Evolutionary conservation across 2,797 vertebrate genomes (phyloP), one percentile per base, ranked within the genome.

Genomic region (Tachyglossus aculeatus): DNA sequence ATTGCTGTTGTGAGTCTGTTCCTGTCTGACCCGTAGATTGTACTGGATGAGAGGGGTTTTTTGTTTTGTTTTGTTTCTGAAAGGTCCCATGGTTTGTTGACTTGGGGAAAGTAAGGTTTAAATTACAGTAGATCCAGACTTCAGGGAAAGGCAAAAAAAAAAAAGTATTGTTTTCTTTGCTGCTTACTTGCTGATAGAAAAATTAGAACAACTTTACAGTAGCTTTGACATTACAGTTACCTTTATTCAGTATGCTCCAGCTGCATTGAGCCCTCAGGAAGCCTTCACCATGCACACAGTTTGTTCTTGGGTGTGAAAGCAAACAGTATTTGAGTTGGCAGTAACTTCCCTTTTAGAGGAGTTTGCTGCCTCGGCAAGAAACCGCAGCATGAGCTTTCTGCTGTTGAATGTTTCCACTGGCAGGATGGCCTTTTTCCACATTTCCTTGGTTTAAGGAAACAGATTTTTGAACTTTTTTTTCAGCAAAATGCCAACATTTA

Each of bases 311-410:
- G 95, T 95, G 93, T 94, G 92, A 94, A 93, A 92, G 91, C 89
- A 92, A 93, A 92, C 93, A 94, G 92, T 98, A 93, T 98, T 97
- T 97, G 94, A 93, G 90, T 98, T 98, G 96, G 98, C 96, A 96
- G 92, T 83, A 79, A 85, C 89, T 93, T 91, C 93, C 92, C 93
- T 94, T 94, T 93, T 88, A 84, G 92, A 92, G 91, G 95, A 94
- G 92, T 96, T 94, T 96, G 96, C 96, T 98, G 95, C 94, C 94
- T 97, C 94, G 89, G 96, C 97, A 96, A 95, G 96, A 98, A 96
- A 92, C 93, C 94, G 86, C 93, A 94, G 94, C 81, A 69, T 81
- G 92, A 94, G 91, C 88, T 87, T 89, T 91, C 91, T 93, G 92
- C 91, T 83, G 91, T 90, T 88, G 89, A 91, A 92, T 92, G 92